These are phyloP conservation scores for Unio delphinus DNA, from an alignment of 2,888 invertebrate species.

Conservation along the genomic window DNA sequence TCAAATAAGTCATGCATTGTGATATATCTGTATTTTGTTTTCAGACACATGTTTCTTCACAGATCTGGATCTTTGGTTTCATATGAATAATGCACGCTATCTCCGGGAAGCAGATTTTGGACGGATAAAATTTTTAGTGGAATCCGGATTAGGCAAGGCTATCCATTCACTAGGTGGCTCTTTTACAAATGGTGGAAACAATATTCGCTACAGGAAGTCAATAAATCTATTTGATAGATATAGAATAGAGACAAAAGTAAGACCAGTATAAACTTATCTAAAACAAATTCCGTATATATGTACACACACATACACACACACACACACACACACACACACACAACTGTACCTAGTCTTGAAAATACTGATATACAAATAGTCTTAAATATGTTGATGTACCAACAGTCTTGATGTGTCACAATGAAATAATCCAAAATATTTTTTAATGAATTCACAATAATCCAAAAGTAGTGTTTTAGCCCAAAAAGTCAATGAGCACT, in stretches of 20 bases:
- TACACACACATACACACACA: too few relatives aligned
- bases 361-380: too few relatives aligned
- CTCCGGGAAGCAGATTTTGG: conserved; percentile 91
- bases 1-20: too few relatives aligned
- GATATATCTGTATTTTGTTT: conserved; percentile 13
- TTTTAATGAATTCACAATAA: too few relatives aligned
- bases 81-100: conserved; percentile 94
- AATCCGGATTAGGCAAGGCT: conserved; percentile 35
- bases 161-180: conserved; percentile 78
- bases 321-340: too few relatives aligned
- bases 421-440: too few relatives aligned
- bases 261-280: not conserved
- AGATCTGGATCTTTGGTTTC: conserved; percentile 88
- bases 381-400: too few relatives aligned
- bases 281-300: not conserved
- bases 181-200: conserved; percentile 83
- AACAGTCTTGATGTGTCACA: too few relatives aligned
- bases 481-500: too few relatives aligned
- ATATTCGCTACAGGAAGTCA: conserved; percentile 83
- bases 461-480: too few relatives aligned
- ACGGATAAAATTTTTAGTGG: conserved; percentile 83
- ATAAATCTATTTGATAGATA: conserved; percentile 85
- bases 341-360: too few relatives aligned
- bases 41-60: conserved; percentile 84
- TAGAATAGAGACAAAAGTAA: conserved; percentile 82